Evolutionary conservation across 2,113 vertebrate species (phyloP).

Genomic region (Etheostoma spectabile): DNA sequence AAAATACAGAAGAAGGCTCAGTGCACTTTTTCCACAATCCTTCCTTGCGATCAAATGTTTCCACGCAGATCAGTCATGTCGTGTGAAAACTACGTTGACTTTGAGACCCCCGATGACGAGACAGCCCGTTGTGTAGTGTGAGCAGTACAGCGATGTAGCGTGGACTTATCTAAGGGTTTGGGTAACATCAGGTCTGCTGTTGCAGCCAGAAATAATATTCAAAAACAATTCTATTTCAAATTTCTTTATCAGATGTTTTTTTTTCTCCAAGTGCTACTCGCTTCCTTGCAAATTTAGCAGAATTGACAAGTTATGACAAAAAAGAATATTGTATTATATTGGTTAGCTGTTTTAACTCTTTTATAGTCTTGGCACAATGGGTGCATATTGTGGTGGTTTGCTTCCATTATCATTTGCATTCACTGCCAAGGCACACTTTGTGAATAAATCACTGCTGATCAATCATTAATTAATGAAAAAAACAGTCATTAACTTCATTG

Average conservation of each 20-base stretch:
- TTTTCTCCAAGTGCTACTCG: neutral
- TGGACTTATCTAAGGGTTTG: too few relatives aligned
- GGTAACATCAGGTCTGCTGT: neutral
- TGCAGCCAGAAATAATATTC: neutral
- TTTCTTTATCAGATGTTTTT: neutral
- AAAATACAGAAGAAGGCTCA: too few relatives aligned
- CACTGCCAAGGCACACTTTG: neutral
- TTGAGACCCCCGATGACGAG: too few relatives aligned
- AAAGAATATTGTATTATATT: neutral
- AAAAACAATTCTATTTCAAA: neutral
- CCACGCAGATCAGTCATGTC: too few relatives aligned
- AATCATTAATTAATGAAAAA: conserved; percentile 13
- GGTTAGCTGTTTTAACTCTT: conserved; percentile 2
- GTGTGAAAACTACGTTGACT: too few relatives aligned
- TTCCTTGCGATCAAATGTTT: too few relatives aligned
- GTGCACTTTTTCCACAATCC: too few relatives aligned
- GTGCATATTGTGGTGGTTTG: neutral
- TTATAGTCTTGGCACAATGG: neutral
- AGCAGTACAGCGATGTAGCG: too few relatives aligned
- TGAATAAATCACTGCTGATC: conserved; percentile 13
- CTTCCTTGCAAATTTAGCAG: neutral
- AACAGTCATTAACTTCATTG: neutral
- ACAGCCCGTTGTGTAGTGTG: too few relatives aligned
- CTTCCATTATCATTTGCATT: neutral
- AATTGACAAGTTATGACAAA: neutral